phyloP scores from a whole-genome alignment of 1,140 invertebrate species.

The Drosophila pruinosa region DNA sequence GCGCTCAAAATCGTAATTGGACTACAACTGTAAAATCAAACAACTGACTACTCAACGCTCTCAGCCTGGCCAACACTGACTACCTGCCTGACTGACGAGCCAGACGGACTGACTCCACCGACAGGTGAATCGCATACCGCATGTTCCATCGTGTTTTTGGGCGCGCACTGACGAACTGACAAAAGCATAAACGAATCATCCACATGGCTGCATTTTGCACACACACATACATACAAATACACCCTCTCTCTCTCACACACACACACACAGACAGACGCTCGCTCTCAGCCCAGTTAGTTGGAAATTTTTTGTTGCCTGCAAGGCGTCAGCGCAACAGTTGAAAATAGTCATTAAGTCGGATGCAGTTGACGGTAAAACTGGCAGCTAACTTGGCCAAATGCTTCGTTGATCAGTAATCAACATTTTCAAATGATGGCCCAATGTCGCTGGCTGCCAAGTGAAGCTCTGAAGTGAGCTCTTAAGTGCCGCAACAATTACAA shows the following conservation, averaged over 20 bases:
- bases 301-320: conserved; percentile 26
- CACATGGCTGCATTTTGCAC: conserved; percentile 73
- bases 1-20: conserved; percentile 79
- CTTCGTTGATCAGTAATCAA: conserved; percentile 69
- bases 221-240: conserved; percentile 5
- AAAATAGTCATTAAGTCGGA: conserved; percentile 63
- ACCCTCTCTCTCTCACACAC: not conserved
- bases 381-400: conserved; percentile 43
- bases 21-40: conserved; percentile 80
- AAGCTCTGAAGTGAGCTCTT: not conserved
- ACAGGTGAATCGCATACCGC: conserved; percentile 40
- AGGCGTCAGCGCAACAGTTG: conserved; percentile 64
- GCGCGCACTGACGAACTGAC: conserved; percentile 72
- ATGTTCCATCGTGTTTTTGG: conserved; percentile 25
- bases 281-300: not conserved
- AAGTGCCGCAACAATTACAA: not conserved
- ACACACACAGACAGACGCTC: not conserved
- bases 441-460: not conserved
- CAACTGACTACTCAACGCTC: conserved; percentile 59
- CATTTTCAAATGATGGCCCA: conserved; percentile 30
- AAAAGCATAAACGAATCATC: conserved; percentile 82
- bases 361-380: conserved; percentile 15
- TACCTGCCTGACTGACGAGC: not conserved
- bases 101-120: not conserved
- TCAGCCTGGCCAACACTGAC: not conserved